Base-by-base conservation (phyloP, 2,888 invertebrate genomes). In the Rhingia rostrata region DNA sequence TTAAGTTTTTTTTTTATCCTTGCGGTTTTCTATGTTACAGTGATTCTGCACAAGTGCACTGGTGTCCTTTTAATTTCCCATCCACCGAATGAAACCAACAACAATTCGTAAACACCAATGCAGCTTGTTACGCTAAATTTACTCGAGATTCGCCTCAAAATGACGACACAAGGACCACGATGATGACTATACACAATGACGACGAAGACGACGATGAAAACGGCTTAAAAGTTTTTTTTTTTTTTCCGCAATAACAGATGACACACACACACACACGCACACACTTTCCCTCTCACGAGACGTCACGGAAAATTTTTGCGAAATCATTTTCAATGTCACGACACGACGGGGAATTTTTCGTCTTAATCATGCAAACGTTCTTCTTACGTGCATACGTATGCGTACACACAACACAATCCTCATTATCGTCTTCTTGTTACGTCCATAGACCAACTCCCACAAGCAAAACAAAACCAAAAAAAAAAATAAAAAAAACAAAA, bases 261-360 rank as follows among this genome's bases (percentile, higher is more conserved):
- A 70, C 78, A 54, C 22, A 78, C 56, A 70, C 64, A 61, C 22
- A 78, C 53, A 54, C 60, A 78, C 78, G 73, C 79, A 79, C 73
- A 32, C 83, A 73, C 73, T 83, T 30, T 33, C 9, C 22, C 37
- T 33, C n/a, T 45, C 63, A 33, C 32, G 10, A 61, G 12, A 3
- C 32, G 43, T 9, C n/a, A 45, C 49, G 7, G n/a, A 37, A 43
- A 58, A 37, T 32, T 60, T 41, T 58, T 4, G 10, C 47, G 60
- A 60, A 61, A 60, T 10, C 33, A 58, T 77, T 64, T 81, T 77
- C 82, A 77, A 82, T 82, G 77, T 82, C 81, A 81, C 63, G 63
- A 35, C 53, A 12, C 41, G 54, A 32, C 49, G 30, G 4, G 9
- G 49, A 6, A 30, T 39, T 3, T 14, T 22, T 70, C 39, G 49